Conservation (phyloP, 2,888 invertebrate genomes). For the Pinctada fucata region DNA sequence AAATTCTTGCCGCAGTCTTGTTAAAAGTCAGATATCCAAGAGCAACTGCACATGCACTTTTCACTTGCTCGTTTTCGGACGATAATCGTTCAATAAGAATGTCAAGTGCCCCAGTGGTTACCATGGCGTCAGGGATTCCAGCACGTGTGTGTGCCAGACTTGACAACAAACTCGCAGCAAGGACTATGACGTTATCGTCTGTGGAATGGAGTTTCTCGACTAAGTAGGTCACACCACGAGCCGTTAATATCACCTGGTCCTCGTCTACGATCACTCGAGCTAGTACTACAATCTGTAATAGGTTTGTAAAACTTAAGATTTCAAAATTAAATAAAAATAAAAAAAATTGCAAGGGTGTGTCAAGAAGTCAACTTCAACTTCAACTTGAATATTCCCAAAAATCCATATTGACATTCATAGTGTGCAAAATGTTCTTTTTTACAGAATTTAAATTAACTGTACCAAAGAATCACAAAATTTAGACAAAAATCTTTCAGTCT, state of each 20-base stretch:
- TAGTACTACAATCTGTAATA: constrained; percentile 72
- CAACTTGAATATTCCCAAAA: too few relatives aligned
- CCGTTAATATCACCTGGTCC: constrained; percentile 75
- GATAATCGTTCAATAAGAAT: constrained; percentile 68
- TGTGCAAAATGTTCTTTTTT: too few relatives aligned
- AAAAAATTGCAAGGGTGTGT: neutral
- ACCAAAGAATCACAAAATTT: too few relatives aligned
- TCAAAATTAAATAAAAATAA: neutral
- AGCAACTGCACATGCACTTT: constrained; percentile 72
- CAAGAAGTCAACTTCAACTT: too few relatives aligned
- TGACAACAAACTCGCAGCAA: constrained; percentile 72
- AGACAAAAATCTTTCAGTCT: too few relatives aligned
- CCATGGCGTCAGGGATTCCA: constrained; percentile 77
- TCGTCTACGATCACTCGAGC: constrained; percentile 74
- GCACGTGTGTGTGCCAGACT: constrained; percentile 76
- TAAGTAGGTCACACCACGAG: constrained; percentile 72
- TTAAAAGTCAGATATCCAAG: constrained; percentile 76
- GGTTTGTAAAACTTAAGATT: neutral
- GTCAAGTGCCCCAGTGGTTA: constrained; percentile 74
- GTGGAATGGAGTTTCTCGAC: constrained; percentile 68
- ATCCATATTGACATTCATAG: too few relatives aligned
- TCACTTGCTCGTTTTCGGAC: constrained; percentile 69
- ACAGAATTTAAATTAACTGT: too few relatives aligned
- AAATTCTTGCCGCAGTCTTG: constrained; percentile 73
- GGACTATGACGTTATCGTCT: constrained; percentile 73